These are phyloP conservation scores for Calosoma granatense DNA, from an alignment of 1,140 invertebrate genomes.

Conservation along the genomic window DNA sequence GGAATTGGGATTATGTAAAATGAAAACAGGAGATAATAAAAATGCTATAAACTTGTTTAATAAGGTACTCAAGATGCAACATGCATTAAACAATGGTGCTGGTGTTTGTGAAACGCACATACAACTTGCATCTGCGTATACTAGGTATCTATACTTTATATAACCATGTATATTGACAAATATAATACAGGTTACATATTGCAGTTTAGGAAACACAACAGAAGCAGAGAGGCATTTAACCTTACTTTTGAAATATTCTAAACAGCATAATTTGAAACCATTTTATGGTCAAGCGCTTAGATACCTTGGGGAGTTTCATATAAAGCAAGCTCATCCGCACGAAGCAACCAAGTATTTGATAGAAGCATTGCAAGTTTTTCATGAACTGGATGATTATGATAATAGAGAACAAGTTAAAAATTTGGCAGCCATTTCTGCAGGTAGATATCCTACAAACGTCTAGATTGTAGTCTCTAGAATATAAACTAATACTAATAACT, in stretches of 20 bases:
- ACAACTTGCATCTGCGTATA: slow-evolving; percentile 33
- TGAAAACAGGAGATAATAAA: slow-evolving; percentile 35
- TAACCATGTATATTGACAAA: neutral
- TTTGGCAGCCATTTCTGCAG: slow-evolving; percentile 27
- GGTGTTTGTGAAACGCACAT: slow-evolving; percentile 39
- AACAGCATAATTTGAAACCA: slow-evolving; percentile 21
- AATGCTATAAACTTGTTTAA: slow-evolving; percentile 38
- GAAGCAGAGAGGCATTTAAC: slow-evolving; percentile 22
- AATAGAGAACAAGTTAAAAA: slow-evolving; percentile 26
- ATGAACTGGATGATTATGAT: slow-evolving; percentile 18
- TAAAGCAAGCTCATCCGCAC: slow-evolving; percentile 22
- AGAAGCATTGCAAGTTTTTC: slow-evolving; percentile 26
- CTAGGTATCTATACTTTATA: slow-evolving; percentile 17
- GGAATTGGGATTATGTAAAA: slow-evolving; percentile 39
- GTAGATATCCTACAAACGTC: too few relatives aligned
- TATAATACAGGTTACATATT: too few relatives aligned
- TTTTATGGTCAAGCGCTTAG: slow-evolving; percentile 27
- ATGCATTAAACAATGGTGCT: slow-evolving; percentile 30
- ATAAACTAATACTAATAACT: too few relatives aligned
- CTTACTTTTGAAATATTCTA: slow-evolving; percentile 22
- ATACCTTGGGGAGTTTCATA: slow-evolving; percentile 28
- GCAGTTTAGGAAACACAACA: slow-evolving; percentile 16
- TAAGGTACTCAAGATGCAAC: slow-evolving; percentile 35
- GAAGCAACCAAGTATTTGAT: slow-evolving; percentile 25
- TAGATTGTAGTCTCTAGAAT: too few relatives aligned